Evolutionary conservation across 2,888 invertebrate genomes (phyloP).

Genomic region (Ommatoiulus sabulosus): DNA sequence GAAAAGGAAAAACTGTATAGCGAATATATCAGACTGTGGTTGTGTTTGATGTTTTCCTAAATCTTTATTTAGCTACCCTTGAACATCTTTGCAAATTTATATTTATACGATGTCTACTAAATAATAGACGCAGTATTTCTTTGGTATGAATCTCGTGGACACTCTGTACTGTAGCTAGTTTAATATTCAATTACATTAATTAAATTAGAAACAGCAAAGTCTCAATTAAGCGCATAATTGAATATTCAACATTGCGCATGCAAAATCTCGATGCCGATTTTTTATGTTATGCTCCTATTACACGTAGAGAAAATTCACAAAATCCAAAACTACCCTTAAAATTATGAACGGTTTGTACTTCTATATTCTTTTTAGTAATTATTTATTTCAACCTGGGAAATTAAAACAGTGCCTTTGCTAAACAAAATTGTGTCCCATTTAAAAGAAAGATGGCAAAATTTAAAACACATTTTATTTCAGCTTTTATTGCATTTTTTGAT

Average conservation of each 20-base stretch:
- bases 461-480: not conserved
- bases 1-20: not conserved
- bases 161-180: not conserved
- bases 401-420: constrained; percentile 5
- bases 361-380: not conserved
- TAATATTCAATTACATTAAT: not conserved
- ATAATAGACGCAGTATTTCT: not conserved
- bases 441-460: not conserved
- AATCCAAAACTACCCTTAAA: not conserved
- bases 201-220: not conserved
- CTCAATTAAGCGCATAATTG: not conserved
- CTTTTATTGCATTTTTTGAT: not conserved
- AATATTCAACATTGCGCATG: not conserved
- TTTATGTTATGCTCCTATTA: not conserved
- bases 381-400: not conserved
- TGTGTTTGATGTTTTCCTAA: constrained; percentile 19
- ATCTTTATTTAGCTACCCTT: not conserved
- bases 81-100: not conserved
- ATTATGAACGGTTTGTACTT: not conserved
- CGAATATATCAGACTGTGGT: constrained; percentile 4
- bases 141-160: not conserved
- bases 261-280: not conserved
- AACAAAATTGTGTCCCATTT: not conserved
- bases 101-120: not conserved
- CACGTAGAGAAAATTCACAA: not conserved